Base-by-base conservation (phyloP, 2,888 invertebrate species). In the Brachylomia viminalis region DNA sequence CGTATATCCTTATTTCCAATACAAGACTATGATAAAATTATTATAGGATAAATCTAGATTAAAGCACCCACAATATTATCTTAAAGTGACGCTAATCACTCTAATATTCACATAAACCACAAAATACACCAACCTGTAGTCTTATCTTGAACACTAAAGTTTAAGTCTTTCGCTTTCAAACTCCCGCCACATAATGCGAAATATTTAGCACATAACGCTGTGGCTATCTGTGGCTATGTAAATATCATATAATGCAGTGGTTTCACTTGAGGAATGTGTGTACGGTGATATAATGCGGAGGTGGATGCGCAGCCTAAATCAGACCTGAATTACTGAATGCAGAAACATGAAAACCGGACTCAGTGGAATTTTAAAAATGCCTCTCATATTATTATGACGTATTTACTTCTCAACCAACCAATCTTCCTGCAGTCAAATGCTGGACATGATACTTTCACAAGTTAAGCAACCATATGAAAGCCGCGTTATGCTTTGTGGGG, bases 261-360 rank as follows among this genome's bases (percentile, higher is more conserved):
- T 83, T 83, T 85, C 85, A 69, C 83, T 75, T 23, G 30, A 59
- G 56, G 85, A 75, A 83, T 85, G 85, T 69, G 20, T 45, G 65
- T 15, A 7, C 59, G 62, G 61, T 78, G 78, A 75, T 74, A 72
- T 82, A 82, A 82, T 70, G 33, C 20, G 30, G 15, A 33, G 72
- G 52, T 79, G 33, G 71, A 80, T 70, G 47, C 56, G 66, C 45
- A 65, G 54, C 52, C 56, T 61, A 20, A 20, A 30, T 56, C 17
- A 38, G 47, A 33, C 61, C 75, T 66, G 64, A 64, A 52, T 47
- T 27, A 33, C 15, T n/a, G 67, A 71, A 70, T 72, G 80, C 54
- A 62, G 75, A 74, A 67, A 30, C 62, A 80, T 64, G 42, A 47
- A 27, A 72, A 75, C 84, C 68, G 80, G 82, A 65, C 27, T 56